Percentiles rank a stretch among this genome's conserved stretches.
Evolutionary conservation across 2,797 vertebrate genomes (phyloP).

Genomic region (Centropyge bicolor): DNA sequence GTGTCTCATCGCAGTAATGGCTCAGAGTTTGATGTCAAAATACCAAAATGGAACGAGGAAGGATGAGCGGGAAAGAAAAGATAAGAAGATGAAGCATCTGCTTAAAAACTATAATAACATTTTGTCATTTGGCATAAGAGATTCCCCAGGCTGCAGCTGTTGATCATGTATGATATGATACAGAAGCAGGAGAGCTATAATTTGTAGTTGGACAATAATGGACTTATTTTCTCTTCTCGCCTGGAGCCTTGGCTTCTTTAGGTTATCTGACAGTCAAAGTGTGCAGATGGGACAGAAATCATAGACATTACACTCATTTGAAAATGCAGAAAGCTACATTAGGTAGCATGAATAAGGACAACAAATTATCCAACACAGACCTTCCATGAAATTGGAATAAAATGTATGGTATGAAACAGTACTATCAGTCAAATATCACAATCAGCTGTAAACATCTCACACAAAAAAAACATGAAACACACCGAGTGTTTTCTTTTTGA

Average conservation of each 20-base stretch:
- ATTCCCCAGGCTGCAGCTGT: neutral
- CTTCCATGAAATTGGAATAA: slow-evolving; percentile 1
- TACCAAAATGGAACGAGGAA: slow-evolving; percentile 33
- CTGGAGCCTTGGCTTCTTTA: slow-evolving; percentile 9
- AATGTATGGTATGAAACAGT: slow-evolving; percentile 8
- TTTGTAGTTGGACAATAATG: neutral
- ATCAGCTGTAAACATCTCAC: slow-evolving; percentile 23
- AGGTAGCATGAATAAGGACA: neutral
- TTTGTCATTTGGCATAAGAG: neutral
- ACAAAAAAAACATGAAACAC: slow-evolving; percentile 44
- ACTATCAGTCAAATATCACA: slow-evolving; percentile 10
- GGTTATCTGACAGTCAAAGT: slow-evolving; percentile 21
- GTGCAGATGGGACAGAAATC: slow-evolving; percentile 17
- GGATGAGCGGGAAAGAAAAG: neutral
- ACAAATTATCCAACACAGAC: neutral
- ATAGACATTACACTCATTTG: slow-evolving; percentile 3
- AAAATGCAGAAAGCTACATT: slow-evolving; percentile 8
- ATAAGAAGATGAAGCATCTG: neutral
- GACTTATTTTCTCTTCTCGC: neutral
- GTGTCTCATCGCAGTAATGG: slow-evolving; percentile 18
- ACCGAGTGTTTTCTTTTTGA: slow-evolving; percentile 68
- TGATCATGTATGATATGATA: slow-evolving; percentile 5
- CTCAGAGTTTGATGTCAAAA: slow-evolving; percentile 24
- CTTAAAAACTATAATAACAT: neutral
- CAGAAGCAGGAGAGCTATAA: neutral